phyloP scores from a whole-genome alignment of 2,113 vertebrate species.

The western clawed frog (Xenopus tropicalis) region UCB_Xtro_10.0 CM004451.2:63577001-63577500 shows the following conservation, averaged over 20 bases:
- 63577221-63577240: not conserved
- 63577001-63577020: constrained; percentile 42
- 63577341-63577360: not conserved
- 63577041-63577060: constrained; percentile 30
- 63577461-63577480: too few relatives aligned
- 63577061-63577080: constrained; percentile 38
- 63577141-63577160: not conserved
- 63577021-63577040: constrained; percentile 31
- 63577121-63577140: not conserved
- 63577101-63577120: not conserved
- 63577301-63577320: not conserved
- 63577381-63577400: too few relatives aligned
- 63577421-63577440: too few relatives aligned
- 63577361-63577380: too few relatives aligned
- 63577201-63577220: constrained; percentile 2
- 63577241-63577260: not conserved
- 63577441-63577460: too few relatives aligned
- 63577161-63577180: not conserved
- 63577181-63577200: not conserved
- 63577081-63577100: constrained; percentile 7
- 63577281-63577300: not conserved
- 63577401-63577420: too few relatives aligned
- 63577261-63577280: not conserved
- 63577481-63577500: too few relatives aligned
- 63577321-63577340: not conserved